A percentile compares a stretch with the other conserved stretches of the same genome.
Conservation (phyloP, 2,113 vertebrate genomes). For the Menura novaehollandiae region DNA sequence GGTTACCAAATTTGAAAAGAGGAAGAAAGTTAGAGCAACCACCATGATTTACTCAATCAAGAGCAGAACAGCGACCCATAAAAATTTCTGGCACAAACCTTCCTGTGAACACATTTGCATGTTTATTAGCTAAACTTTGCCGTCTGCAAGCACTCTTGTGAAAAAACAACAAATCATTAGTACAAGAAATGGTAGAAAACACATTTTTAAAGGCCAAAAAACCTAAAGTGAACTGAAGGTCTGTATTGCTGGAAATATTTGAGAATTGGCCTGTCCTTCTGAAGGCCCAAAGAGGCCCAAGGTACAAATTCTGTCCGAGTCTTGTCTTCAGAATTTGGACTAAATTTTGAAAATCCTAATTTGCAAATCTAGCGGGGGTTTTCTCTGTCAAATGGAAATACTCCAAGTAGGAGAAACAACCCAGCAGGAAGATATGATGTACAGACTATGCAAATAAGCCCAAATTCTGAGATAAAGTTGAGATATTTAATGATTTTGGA, state of each 20-base stretch:
- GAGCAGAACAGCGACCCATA: background rate
- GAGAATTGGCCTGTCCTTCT: background rate
- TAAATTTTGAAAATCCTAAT: background rate
- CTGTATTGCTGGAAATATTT: background rate
- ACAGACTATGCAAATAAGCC: background rate
- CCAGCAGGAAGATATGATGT: background rate
- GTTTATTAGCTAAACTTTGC: slow-evolving; percentile 30
- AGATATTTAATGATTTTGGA: background rate
- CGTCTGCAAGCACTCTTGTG: background rate
- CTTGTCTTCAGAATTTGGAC: background rate
- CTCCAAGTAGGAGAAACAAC: background rate
- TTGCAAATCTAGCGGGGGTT: background rate
- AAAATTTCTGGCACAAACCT: slow-evolving; percentile 23
- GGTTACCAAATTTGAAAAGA: background rate
- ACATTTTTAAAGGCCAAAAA: background rate
- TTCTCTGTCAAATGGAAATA: background rate
- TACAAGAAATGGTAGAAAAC: background rate
- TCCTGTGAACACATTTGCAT: slow-evolving; percentile 21
- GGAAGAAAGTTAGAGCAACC: background rate
- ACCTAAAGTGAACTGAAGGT: background rate
- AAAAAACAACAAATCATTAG: slow-evolving; percentile 9
- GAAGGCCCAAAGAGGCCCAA: background rate
- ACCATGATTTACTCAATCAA: background rate
- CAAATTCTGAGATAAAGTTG: background rate
- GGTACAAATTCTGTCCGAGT: background rate